These are phyloP conservation scores for Tachina grossa DNA, from an alignment of 2,888 invertebrate genomes.

Conservation along the genomic window DNA sequence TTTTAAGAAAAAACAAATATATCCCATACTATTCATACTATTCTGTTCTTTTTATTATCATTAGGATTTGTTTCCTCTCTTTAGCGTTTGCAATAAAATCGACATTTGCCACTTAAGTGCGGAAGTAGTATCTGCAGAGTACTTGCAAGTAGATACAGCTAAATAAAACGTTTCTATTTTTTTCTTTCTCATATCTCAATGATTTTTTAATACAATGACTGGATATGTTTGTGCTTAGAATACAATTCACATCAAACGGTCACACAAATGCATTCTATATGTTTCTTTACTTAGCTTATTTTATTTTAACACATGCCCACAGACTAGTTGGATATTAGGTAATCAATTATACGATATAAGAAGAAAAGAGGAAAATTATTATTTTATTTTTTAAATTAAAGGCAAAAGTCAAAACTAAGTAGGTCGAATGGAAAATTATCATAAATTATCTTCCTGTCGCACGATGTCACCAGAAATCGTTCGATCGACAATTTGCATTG, in stretches of 20 bases:
- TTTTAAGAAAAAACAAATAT: not conserved
- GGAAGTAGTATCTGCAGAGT: slow-evolving; percentile 24
- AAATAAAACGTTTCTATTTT: slow-evolving; percentile 17
- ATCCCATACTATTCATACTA: slow-evolving; percentile 4
- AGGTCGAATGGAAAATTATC: not conserved
- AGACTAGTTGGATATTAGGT: not conserved
- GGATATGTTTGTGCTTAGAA: slow-evolving; percentile 39
- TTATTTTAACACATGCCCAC: slow-evolving; percentile 4
- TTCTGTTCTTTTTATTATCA: slow-evolving; percentile 32
- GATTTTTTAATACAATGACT: slow-evolving; percentile 33
- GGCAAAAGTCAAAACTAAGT: no score
- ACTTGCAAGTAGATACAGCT: slow-evolving; percentile 20
- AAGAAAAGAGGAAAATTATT: not conserved
- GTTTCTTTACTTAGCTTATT: not conserved
- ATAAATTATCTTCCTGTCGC: no score
- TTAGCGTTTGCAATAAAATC: slow-evolving; percentile 55
- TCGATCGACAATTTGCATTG: no score
- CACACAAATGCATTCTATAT: slow-evolving; percentile 9
- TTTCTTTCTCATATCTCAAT: slow-evolving; percentile 11
- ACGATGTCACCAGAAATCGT: no score
- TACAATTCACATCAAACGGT: slow-evolving; percentile 29
- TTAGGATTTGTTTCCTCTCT: not conserved
- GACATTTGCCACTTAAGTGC: slow-evolving; percentile 53
- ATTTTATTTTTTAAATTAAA: not conserved
- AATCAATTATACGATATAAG: not conserved